phyloP scores from a whole-genome alignment of 1,140 invertebrate species.

The Caerostris extrusa region DNA sequence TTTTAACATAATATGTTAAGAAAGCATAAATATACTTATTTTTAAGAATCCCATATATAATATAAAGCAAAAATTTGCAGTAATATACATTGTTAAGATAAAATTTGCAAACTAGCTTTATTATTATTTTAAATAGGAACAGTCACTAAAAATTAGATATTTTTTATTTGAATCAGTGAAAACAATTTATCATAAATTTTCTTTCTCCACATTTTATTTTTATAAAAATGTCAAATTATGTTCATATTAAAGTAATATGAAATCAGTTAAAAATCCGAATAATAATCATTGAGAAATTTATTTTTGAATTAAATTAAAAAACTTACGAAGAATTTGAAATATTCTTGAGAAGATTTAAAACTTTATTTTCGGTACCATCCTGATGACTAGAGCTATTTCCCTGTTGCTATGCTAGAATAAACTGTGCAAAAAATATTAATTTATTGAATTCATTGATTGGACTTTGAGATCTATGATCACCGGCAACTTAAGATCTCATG shows the following conservation, averaged over 20 bases:
- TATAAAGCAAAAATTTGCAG: too few relatives aligned
- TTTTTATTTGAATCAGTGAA: neutral
- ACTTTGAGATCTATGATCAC: too few relatives aligned
- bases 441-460: too few relatives aligned
- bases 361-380: constrained; percentile 51
- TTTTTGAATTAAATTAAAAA: neutral
- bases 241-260: neutral
- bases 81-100: too few relatives aligned
- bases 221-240: neutral
- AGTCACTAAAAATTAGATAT: neutral
- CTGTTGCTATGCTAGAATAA: neutral
- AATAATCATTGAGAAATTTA: neutral
- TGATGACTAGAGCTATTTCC: neutral
- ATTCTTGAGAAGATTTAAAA: constrained; percentile 37
- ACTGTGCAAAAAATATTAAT: too few relatives aligned
- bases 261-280: neutral
- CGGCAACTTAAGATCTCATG: too few relatives aligned
- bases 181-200: too few relatives aligned
- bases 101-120: neutral
- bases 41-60: too few relatives aligned
- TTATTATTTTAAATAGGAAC: neutral
- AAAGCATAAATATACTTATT: too few relatives aligned
- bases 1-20: too few relatives aligned
- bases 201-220: neutral
- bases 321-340: constrained; percentile 65